Evolutionary conservation across 2,888 invertebrate genomes (phyloP).

Genomic region (Pandemis heparana): DNA sequence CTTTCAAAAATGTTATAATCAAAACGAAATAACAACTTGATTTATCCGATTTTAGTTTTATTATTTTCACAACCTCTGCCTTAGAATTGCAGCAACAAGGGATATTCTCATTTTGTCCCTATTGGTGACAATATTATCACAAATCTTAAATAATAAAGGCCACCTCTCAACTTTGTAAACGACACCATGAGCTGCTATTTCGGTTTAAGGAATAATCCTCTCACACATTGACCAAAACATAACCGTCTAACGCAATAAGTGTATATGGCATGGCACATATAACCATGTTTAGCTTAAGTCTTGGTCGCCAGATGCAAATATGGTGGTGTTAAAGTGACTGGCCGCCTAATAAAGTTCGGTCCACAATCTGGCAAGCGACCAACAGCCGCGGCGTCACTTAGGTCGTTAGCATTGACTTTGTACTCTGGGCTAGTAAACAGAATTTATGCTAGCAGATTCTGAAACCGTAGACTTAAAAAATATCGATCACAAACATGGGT

Average conservation of each 20-base stretch:
- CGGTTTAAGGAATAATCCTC: neutral
- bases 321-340: constrained; percentile 44
- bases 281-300: constrained; percentile 4
- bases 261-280: neutral
- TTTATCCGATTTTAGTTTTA: neutral
- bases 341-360: constrained; percentile 50
- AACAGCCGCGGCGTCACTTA: constrained; percentile 51
- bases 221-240: neutral
- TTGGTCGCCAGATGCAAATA: constrained; percentile 21
- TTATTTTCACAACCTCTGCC: neutral
- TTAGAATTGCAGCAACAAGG: neutral
- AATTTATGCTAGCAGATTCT: constrained; percentile 17
- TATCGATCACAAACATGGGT: neutral
- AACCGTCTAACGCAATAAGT: neutral
- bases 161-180: neutral
- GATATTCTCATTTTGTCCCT: neutral
- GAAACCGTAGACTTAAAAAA: constrained; percentile 11
- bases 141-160: neutral
- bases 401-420: constrained; percentile 61
- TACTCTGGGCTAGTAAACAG: constrained; percentile 9
- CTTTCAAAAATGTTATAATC: neutral
- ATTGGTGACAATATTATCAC: neutral
- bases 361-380: constrained; percentile 40
- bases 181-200: neutral
- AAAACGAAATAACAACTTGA: neutral